Evolutionary conservation across 2,888 invertebrate species (phyloP).

Genomic region (Stictocephala bisonia): DNA sequence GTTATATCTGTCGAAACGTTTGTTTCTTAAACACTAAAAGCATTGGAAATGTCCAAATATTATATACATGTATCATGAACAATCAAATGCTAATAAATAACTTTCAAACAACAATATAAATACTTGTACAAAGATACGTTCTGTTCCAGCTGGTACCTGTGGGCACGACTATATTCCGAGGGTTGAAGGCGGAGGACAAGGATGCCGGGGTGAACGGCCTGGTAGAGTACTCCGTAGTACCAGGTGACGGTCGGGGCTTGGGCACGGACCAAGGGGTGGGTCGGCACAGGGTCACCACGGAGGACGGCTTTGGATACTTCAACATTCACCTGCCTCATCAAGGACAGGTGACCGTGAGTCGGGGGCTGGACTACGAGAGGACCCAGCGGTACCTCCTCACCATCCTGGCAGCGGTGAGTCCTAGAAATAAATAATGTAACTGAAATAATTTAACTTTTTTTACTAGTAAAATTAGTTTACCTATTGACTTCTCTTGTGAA

Average conservation of each 20-base stretch:
- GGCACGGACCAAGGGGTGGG: conserved; percentile 64
- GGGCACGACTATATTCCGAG: conserved; percentile 88
- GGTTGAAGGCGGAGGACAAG: conserved; percentile 81
- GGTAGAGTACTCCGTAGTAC: conserved; percentile 83
- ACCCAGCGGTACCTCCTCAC: conserved; percentile 89
- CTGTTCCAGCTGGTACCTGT: conserved; percentile 85
- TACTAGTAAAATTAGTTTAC: too few relatives aligned
- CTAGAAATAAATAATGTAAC: too few relatives aligned
- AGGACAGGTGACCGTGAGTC: conserved; percentile 87
- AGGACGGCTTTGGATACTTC: conserved; percentile 86
- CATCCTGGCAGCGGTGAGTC: conserved; percentile 87
- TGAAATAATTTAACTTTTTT: too few relatives aligned
- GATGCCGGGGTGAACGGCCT: conserved; percentile 91
- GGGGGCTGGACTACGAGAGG: conserved; percentile 88
- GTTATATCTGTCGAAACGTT: too few relatives aligned
- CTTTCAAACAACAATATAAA: too few relatives aligned
- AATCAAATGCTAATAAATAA: too few relatives aligned
- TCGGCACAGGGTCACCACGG: conserved; percentile 70
- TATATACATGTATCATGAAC: too few relatives aligned
- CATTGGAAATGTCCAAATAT: too few relatives aligned
- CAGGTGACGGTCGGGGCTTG: conserved; percentile 71
- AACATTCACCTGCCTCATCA: conserved; percentile 89
- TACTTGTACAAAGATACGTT: too few relatives aligned
- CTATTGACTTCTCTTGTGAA: too few relatives aligned
- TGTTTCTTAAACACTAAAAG: too few relatives aligned